Evolutionary conservation across 2,113 vertebrate species (phyloP).

Genomic region (Benitochromis conjunctus): DNA sequence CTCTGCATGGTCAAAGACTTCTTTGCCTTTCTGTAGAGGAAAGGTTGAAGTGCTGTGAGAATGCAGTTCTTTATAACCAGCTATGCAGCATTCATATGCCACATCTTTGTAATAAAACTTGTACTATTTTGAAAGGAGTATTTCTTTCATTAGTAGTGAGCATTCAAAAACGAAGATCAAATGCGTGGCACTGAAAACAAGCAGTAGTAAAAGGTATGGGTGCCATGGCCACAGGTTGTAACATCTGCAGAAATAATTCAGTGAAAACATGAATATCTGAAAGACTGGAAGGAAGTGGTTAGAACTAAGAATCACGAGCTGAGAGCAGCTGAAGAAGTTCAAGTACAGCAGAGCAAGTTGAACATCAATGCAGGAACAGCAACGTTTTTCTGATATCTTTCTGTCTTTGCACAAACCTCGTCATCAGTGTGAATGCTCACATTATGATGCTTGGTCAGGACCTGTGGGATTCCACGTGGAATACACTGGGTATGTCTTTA

Average conservation of each 20-base stretch:
- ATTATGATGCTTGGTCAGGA: background rate
- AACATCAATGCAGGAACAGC: background rate
- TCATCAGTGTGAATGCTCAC: background rate
- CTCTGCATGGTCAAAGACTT: background rate
- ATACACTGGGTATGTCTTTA: background rate
- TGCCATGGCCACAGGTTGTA: background rate
- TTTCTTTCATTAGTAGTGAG: background rate
- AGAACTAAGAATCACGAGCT: background rate
- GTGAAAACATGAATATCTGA: background rate
- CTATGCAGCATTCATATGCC: background rate
- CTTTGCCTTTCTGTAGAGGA: background rate
- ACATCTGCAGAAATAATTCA: background rate
- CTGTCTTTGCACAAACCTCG: background rate
- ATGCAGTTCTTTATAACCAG: background rate
- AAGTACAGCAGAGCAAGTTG: background rate
- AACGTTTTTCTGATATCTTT: background rate
- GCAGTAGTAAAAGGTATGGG: background rate
- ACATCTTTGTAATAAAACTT: background rate
- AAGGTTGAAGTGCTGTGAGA: background rate
- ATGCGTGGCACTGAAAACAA: background rate
- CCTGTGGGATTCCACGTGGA: background rate
- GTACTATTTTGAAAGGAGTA: background rate
- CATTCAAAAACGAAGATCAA: background rate
- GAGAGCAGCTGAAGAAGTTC: background rate
- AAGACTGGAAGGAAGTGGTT: background rate